phyloP scores from a whole-genome alignment of 2,888 invertebrate genomes.

The Gonocerus acuteangulatus region DNA sequence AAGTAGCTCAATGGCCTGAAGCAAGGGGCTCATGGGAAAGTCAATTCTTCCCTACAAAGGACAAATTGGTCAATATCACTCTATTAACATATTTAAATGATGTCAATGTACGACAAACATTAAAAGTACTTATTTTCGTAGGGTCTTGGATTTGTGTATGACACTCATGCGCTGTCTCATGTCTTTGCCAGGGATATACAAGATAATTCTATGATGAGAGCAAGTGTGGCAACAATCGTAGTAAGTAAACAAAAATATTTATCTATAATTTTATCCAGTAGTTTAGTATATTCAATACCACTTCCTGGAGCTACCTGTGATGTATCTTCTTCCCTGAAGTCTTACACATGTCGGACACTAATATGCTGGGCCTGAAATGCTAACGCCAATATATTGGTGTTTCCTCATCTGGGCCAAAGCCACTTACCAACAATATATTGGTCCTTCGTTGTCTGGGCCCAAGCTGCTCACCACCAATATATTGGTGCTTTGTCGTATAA shows the following conservation, averaged over 20 bases:
- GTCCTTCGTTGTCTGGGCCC: not conserved
- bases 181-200: constrained; percentile 32
- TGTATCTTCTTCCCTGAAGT: not conserved
- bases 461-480: too few relatives aligned
- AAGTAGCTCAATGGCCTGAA: constrained; percentile 57
- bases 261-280: not conserved
- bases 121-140: too few relatives aligned
- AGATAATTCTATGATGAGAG: constrained; percentile 33
- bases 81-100: not conserved
- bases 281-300: not conserved
- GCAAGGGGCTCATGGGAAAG: constrained; percentile 58
- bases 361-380: too few relatives aligned
- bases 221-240: constrained; percentile 29
- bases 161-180: constrained; percentile 27
- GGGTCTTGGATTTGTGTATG: constrained; percentile 33
- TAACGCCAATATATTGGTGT: too few relatives aligned
- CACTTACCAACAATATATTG: too few relatives aligned
- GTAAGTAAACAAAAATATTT: constrained; percentile 23
- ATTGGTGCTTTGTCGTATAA: too few relatives aligned
- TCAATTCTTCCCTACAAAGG: constrained; percentile 15
- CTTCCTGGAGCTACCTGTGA: not conserved
- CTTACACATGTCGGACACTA: not conserved
- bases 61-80: constrained; percentile 5
- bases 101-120: not conserved
- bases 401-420: too few relatives aligned